Evolutionary conservation across 2,888 invertebrate species (phyloP).

Genomic region (Troilus luridus): DNA sequence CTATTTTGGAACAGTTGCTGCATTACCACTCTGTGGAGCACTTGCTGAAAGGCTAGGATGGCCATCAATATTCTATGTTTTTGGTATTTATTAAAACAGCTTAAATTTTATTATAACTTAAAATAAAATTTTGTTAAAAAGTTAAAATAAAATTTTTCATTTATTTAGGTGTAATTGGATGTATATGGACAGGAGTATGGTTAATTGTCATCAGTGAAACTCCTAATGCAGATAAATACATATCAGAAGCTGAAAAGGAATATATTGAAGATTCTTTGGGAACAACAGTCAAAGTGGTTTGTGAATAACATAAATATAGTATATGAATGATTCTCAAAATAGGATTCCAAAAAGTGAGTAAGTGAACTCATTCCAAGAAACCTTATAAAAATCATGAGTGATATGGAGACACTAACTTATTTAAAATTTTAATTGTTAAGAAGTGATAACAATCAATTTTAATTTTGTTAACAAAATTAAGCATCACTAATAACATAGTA

Average conservation of each 20-base stretch:
- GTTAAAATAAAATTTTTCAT: background rate
- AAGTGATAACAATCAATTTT: too few relatives aligned
- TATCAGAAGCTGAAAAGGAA: conserved; percentile 80
- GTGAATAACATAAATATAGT: background rate
- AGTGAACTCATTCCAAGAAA: too few relatives aligned
- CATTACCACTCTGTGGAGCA: conserved; percentile 69
- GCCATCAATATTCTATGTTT: conserved; percentile 69
- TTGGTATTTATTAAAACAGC: conserved; percentile 66
- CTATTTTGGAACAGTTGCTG: conserved; percentile 69
- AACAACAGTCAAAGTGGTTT: conserved; percentile 62
- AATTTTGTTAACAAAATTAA: too few relatives aligned
- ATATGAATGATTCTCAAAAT: too few relatives aligned
- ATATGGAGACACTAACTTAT: too few relatives aligned
- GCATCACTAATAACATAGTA: too few relatives aligned
- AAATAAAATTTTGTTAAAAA: too few relatives aligned
- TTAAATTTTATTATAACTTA: conserved; percentile 16
- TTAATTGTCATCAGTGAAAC: conserved; percentile 79
- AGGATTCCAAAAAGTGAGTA: too few relatives aligned
- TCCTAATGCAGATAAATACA: conserved; percentile 81
- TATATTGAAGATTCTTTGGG: conserved; percentile 77
- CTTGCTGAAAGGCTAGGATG: conserved; percentile 68
- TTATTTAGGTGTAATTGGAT: conserved; percentile 75
- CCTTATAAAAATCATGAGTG: too few relatives aligned
- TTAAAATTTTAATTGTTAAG: too few relatives aligned
- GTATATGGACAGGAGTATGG: conserved; percentile 83